Evolutionary conservation across 2,888 invertebrate genomes (phyloP).

Genomic region (Andrena minutula): DNA sequence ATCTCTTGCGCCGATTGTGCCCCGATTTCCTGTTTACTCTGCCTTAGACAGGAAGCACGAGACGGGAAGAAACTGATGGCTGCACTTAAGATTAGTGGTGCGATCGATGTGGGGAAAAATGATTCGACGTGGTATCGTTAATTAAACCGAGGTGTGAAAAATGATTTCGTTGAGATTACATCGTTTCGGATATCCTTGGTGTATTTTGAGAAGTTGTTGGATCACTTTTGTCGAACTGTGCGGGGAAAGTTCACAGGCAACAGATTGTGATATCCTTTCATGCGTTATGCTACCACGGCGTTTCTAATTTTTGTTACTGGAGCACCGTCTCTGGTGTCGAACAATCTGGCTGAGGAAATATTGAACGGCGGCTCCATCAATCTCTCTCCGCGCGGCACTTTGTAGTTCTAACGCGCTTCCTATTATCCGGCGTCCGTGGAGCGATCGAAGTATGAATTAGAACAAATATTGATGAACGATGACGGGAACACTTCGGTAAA

Average conservation of each 20-base stretch:
- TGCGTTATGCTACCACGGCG: background rate
- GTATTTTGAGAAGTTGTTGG: too few species aligned
- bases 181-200: too few species aligned
- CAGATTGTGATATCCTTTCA: too few species aligned
- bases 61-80: background rate
- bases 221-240: too few species aligned
- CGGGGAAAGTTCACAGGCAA: too few species aligned
- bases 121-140: too few species aligned
- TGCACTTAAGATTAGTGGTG: too few species aligned
- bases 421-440: background rate
- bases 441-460: conserved; percentile 36
- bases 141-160: too few species aligned
- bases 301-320: conserved; percentile 11
- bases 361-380: conserved; percentile 17
- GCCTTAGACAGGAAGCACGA: background rate
- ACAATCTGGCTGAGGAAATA: conserved; percentile 12
- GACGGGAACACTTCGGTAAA: background rate
- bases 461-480: conserved; percentile 48
- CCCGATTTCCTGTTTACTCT: conserved; percentile 27
- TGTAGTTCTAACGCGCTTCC: conserved; percentile 27
- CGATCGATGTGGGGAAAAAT: too few species aligned
- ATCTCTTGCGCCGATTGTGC: conserved; percentile 22
- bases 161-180: too few species aligned
- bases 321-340: background rate
- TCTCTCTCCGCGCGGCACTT: conserved; percentile 1